Conservation (phyloP, 2,888 invertebrate species). For the Caenorhabditis sp. region DNA sequence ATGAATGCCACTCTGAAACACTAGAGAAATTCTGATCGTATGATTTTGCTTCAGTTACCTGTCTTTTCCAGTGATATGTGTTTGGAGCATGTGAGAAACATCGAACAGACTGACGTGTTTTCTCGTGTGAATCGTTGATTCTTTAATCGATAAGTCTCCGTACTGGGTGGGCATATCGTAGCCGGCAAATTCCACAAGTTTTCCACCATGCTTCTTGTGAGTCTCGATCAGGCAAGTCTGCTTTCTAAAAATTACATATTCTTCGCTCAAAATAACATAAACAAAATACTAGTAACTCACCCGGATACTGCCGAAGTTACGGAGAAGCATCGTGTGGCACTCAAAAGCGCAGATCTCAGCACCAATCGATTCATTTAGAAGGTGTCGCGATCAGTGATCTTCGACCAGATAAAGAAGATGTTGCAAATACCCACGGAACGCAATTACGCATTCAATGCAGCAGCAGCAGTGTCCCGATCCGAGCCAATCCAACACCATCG, state of each 20-base stretch:
- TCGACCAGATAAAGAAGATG: no score
- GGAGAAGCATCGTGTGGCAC: slow-evolving; percentile 31
- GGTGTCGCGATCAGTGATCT: no score
- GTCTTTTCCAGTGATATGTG: slow-evolving; percentile 86
- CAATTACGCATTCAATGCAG: no score
- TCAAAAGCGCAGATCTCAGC: slow-evolving; percentile 37
- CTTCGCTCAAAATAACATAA: background rate
- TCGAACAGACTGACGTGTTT: slow-evolving; percentile 89
- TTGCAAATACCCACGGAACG: no score
- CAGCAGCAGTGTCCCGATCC: no score
- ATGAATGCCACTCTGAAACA: slow-evolving; percentile 80
- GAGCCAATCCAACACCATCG: no score
- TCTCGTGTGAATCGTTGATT: slow-evolving; percentile 93
- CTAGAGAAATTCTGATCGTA: background rate
- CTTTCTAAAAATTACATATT: slow-evolving; percentile 72
- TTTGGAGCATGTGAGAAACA: slow-evolving; percentile 92
- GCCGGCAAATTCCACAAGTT: slow-evolving; percentile 96
- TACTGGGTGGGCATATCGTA: slow-evolving; percentile 89
- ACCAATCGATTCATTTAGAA: slow-evolving; percentile 57
- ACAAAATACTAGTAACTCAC: background rate
- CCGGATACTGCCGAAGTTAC: slow-evolving; percentile 35
- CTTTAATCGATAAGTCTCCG: slow-evolving; percentile 82
- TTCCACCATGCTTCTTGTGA: slow-evolving; percentile 88
- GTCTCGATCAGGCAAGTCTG: slow-evolving; percentile 92
- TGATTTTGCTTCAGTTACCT: slow-evolving; percentile 84